Conservation (phyloP, 1,140 invertebrate genomes). For the Chymomyza costata region DNA sequence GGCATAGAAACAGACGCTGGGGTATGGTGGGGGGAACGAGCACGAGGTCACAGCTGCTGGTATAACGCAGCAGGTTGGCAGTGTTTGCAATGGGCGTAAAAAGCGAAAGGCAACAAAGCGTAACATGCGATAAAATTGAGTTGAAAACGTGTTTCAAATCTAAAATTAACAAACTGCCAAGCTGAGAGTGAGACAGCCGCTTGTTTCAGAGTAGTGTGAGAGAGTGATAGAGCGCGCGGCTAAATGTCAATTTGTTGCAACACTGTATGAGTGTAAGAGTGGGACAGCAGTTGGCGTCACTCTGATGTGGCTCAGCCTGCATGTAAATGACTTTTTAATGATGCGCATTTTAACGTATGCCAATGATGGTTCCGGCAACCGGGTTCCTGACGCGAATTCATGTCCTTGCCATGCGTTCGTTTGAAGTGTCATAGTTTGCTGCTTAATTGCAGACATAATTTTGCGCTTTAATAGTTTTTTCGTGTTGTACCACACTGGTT, state of each 20-base stretch:
- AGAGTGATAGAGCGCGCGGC: conserved; percentile 12
- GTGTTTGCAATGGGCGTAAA: conserved; percentile 37
- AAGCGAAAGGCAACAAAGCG: conserved; percentile 68
- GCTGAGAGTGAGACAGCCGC: neutral
- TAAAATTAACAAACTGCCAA: conserved; percentile 63
- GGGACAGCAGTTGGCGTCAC: neutral
- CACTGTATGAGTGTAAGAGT: neutral
- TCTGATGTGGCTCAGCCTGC: conserved; percentile 47
- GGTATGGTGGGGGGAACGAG: neutral
- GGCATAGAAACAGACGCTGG: neutral
- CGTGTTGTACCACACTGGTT: conserved; percentile 10
- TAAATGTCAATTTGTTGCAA: conserved; percentile 34
- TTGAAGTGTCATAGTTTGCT: conserved; percentile 50
- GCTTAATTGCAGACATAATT: conserved; percentile 64
- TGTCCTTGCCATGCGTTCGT: conserved; percentile 12
- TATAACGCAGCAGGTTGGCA: neutral
- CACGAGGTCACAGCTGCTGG: conserved; percentile 16
- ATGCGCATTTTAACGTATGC: conserved; percentile 29
- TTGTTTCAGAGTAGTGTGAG: no score
- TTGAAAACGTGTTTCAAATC: conserved; percentile 71
- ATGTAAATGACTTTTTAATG: conserved; percentile 74
- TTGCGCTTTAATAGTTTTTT: conserved; percentile 58
- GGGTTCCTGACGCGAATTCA: conserved; percentile 2
- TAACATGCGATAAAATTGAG: conserved; percentile 74
- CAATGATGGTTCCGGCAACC: conserved; percentile 2